Evolutionary conservation across 23 tunicate genomes (phyloP).

Genomic region (Trididemnum clinides): DNA sequence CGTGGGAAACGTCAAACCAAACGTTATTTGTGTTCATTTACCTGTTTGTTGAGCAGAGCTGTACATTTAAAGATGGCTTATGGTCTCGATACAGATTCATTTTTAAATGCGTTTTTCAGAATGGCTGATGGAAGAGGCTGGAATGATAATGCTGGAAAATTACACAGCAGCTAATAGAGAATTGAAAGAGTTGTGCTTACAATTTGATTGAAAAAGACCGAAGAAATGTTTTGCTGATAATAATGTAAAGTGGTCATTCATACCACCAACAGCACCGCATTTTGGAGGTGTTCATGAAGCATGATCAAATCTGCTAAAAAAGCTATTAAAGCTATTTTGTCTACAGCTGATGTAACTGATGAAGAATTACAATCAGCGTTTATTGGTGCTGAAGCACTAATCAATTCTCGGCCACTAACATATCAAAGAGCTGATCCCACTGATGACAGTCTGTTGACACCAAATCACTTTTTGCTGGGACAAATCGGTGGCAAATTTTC

Average conservation of each 20-base stretch:
- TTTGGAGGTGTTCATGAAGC: constrained; percentile 14
- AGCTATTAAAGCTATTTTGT: background rate
- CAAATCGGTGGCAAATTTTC: constrained; percentile 2
- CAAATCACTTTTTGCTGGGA: constrained; percentile 6
- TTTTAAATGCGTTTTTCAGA: constrained; percentile 5
- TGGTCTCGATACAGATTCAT: background rate
- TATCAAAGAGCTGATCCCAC: constrained; percentile 11
- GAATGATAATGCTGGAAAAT: background rate
- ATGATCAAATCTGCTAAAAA: constrained; percentile 15
- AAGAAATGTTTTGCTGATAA: background rate
- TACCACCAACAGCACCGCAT: constrained; percentile 4
- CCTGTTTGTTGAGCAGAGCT: background rate
- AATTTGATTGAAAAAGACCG: background rate
- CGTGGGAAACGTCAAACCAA: background rate
- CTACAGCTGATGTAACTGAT: background rate
- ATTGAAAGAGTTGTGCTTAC: background rate
- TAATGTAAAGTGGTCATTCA: background rate
- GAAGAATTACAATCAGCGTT: background rate
- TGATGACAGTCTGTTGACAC: background rate
- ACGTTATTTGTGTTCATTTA: background rate
- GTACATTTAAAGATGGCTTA: constrained; percentile 6
- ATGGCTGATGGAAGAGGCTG: background rate
- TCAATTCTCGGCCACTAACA: background rate
- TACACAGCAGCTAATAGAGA: background rate
- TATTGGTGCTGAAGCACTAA: constrained; percentile 6